Conservation (phyloP, 2,113 vertebrate genomes). For the Poeciliopsis turrubarensis region DNA sequence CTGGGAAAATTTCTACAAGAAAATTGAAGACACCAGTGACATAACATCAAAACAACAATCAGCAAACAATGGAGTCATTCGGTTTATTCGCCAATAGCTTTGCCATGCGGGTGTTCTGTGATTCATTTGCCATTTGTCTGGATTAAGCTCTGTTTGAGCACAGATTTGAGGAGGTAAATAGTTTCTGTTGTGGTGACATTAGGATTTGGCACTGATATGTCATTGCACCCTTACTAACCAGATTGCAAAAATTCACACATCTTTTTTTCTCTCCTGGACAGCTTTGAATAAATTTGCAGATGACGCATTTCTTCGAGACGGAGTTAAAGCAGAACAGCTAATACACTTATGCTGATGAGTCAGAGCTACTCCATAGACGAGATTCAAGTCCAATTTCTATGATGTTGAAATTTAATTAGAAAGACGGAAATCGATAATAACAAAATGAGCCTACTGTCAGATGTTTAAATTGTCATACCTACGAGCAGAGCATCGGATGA, state of each 20-base stretch:
- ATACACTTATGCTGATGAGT: constrained; percentile 10
- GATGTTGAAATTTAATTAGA: neutral
- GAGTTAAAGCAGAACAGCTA: neutral
- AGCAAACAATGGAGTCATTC: neutral
- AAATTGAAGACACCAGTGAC: neutral
- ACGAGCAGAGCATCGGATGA: constrained; percentile 1
- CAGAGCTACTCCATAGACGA: neutral
- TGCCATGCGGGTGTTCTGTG: constrained; percentile 8
- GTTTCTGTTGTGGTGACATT: constrained; percentile 20
- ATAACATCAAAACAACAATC: neutral
- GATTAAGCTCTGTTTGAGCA: constrained; percentile 13
- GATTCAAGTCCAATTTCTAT: neutral
- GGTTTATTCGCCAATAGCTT: constrained; percentile 21
- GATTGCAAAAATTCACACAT: neutral
- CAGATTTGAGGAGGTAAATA: constrained; percentile 37
- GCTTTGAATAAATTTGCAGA: constrained; percentile 23
- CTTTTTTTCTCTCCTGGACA: constrained; percentile 4
- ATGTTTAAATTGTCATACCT: constrained; percentile 13
- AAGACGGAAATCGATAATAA: neutral
- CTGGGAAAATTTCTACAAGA: neutral
- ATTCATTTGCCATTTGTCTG: constrained; percentile 46
- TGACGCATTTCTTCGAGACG: constrained; percentile 7
- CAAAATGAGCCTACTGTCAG: neutral
- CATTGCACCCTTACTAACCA: constrained; percentile 24
- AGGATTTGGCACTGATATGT: constrained; percentile 41